Evolutionary conservation across 2,797 vertebrate species (phyloP).

Genomic region (Dallia pectoralis): DNA sequence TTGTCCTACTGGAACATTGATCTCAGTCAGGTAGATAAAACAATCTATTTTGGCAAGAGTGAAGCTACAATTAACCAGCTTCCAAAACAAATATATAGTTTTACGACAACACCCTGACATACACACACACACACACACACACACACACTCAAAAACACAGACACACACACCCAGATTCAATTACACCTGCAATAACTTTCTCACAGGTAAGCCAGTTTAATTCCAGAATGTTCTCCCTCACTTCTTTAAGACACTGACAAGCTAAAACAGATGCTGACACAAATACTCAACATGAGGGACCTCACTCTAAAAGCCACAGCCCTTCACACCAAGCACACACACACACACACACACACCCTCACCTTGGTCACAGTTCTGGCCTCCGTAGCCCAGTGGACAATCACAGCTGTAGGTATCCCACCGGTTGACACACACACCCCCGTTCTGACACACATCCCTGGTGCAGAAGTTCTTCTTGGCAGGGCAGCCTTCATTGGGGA

Average conservation of each 20-base stretch:
- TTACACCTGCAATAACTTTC: constrained; percentile 33
- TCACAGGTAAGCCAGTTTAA: constrained; percentile 40
- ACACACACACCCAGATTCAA: constrained; percentile 3
- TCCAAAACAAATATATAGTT: too few relatives aligned
- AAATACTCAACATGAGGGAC: constrained; percentile 1
- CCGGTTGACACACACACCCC: constrained; percentile 86
- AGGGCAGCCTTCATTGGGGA: constrained; percentile 78
- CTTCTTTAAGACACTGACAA: constrained; percentile 16
- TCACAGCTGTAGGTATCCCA: constrained; percentile 90
- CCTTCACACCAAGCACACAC: neutral
- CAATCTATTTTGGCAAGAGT: too few relatives aligned
- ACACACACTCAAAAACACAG: too few relatives aligned
- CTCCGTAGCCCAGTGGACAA: constrained; percentile 85
- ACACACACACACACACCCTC: constrained; percentile 37
- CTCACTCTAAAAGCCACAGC: neutral
- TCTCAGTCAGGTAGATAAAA: too few relatives aligned
- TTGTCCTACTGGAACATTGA: too few relatives aligned
- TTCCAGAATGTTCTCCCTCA: constrained; percentile 37
- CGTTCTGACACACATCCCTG: constrained; percentile 82
- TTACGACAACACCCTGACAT: neutral
- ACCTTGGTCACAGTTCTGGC: constrained; percentile 97
- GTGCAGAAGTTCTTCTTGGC: constrained; percentile 89
- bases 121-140: constrained; percentile 11
- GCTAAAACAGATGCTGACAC: constrained; percentile 4
- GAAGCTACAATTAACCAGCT: too few relatives aligned